These are phyloP conservation scores for Orius insidiosus DNA, from an alignment of 1,140 invertebrate genomes.

Conservation along the genomic window DNA sequence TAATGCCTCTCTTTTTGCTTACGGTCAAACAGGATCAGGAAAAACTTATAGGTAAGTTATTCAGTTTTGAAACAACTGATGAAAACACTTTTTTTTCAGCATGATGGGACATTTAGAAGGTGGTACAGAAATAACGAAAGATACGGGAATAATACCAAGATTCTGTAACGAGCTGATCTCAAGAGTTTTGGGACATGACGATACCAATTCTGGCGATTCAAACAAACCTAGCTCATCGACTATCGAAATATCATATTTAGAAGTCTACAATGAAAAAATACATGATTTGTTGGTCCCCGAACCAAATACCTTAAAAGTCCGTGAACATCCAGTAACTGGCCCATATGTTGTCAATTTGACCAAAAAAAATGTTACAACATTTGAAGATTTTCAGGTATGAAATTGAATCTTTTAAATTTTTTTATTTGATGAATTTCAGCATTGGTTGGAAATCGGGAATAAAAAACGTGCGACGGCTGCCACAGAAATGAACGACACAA, in stretches of 20 bases:
- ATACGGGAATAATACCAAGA: constrained; percentile 63
- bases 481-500: constrained; percentile 61
- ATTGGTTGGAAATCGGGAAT: constrained; percentile 64
- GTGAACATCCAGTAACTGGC: constrained; percentile 54
- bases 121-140: constrained; percentile 15
- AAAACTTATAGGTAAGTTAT: constrained; percentile 42
- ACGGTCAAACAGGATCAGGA: constrained; percentile 78
- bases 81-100: constrained; percentile 29
- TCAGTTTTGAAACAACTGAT: not conserved
- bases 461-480: constrained; percentile 58
- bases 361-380: constrained; percentile 41
- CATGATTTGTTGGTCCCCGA: constrained; percentile 48
- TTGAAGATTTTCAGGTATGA: constrained; percentile 38
- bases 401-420: not conserved
- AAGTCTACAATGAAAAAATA: constrained; percentile 77
- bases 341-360: constrained; percentile 57
- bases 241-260: constrained; percentile 67
- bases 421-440: constrained; percentile 24
- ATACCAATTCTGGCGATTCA: constrained; percentile 26
- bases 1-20: constrained; percentile 91
- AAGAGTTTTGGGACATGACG: constrained; percentile 24
- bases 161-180: constrained; percentile 68
- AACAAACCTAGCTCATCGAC: constrained; percentile 24
- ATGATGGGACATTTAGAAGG: constrained; percentile 46
- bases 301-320: constrained; percentile 40